Evolutionary conservation across 2,888 invertebrate species (phyloP), one percentile per base, ranked within the genome.

Genomic region (Alitta virens): DNA sequence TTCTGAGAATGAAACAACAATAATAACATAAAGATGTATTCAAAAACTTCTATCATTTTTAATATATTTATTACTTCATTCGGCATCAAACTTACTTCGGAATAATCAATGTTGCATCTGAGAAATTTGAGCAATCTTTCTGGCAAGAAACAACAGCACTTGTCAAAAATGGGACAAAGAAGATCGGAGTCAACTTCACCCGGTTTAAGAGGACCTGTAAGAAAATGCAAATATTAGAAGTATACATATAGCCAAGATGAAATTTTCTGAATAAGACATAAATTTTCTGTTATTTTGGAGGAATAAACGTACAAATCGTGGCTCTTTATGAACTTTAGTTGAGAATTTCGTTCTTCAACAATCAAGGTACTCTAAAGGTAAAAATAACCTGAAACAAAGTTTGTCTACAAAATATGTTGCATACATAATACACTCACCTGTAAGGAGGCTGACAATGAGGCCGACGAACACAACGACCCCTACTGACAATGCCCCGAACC

Each of bases 401-500:
- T n/a, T n/a, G n/a, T n/a, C n/a, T n/a, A n/a, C n/a, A n/a, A n/a
- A n/a, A n/a, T n/a, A n/a, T n/a, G n/a, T n/a, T n/a, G n/a, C n/a
- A n/a, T n/a, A n/a, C n/a, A 40, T 14, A 12, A 14, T 16, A 18
- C 12, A 50, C 50, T 21, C 16, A 59, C 59, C 52, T 51, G 59
- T 33, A 2, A 59, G n/a, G 1, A 59, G 1, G 23, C 59, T 59
- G 42, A 59, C 59, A 7, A 59, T 27, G 14, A 59, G 52, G 16
- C 59, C 59, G 2, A 59, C 40, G 21, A 52, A 33, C 3, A 52
- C 42, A 12, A 59, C 59, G 9, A 59, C 38, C 12, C 51, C 51
- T 2, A 49, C 21, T 18, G 59, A 27, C 14, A 51, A 23, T 21
- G 59, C 59, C 7, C 59, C 52, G 40, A 51, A 59, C 59, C 59